phyloP scores from a whole-genome alignment of 2,888 invertebrate genomes.

The Melanargia galathea region DNA sequence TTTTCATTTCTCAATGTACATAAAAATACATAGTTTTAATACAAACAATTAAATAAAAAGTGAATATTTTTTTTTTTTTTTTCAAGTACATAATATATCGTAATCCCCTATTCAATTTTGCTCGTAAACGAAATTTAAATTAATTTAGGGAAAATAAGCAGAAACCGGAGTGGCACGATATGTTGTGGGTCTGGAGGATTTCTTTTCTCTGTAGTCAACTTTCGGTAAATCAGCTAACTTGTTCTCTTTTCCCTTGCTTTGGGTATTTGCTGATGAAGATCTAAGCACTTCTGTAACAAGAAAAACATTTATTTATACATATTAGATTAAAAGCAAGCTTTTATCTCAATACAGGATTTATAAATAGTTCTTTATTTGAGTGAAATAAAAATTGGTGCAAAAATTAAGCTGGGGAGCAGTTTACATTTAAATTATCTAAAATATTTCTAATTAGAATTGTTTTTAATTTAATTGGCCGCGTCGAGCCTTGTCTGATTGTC shows the following conservation, averaged over 20 bases:
- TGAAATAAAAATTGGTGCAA: too few species aligned
- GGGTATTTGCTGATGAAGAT: conserved; percentile 43
- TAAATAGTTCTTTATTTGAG: too few species aligned
- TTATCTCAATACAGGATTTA: too few species aligned
- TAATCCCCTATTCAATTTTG: background rate
- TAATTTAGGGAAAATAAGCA: conserved; percentile 68
- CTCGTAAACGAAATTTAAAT: background rate
- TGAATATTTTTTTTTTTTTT: too few species aligned
- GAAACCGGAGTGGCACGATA: conserved; percentile 73
- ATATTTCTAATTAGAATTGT: too few species aligned
- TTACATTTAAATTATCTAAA: too few species aligned
- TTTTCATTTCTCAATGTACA: background rate
- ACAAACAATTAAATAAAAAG: background rate
- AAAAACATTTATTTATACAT: background rate
- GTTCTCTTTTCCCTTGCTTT: conserved; percentile 68
- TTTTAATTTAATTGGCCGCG: too few species aligned
- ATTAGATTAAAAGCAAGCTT: background rate
- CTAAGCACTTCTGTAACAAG: conserved; percentile 48
- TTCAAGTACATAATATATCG: background rate
- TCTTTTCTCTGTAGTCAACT: conserved; percentile 74
- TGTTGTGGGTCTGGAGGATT: conserved; percentile 60
- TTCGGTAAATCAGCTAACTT: conserved; percentile 62
- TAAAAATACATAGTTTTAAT: background rate
- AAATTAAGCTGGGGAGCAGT: too few species aligned
- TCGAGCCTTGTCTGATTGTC: too few species aligned